phyloP scores from a whole-genome alignment of 2,888 invertebrate genomes.

The Ichneumon xanthorius region DNA sequence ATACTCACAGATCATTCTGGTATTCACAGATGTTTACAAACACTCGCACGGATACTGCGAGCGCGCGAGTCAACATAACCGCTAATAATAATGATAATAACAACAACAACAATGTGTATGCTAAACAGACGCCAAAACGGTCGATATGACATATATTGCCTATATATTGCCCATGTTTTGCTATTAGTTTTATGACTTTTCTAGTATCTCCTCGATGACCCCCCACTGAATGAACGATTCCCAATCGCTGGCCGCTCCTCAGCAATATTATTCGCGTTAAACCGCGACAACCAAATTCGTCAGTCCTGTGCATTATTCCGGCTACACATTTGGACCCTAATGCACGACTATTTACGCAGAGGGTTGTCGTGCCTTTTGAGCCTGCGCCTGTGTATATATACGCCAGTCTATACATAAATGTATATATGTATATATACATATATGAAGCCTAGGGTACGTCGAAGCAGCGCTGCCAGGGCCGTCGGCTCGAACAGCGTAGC shows the following conservation, averaged over 20 bases:
- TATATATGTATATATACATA: not conserved
- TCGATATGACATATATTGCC: not conserved
- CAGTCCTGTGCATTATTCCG: constrained; percentile 23
- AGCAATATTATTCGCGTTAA: constrained; percentile 23
- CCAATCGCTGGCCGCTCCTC: not conserved
- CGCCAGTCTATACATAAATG: not conserved
- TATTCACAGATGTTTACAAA: too few relatives aligned
- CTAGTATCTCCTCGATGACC: constrained; percentile 62
- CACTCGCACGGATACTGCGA: too few relatives aligned
- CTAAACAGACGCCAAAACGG: too few relatives aligned
- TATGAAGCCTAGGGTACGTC: constrained; percentile 12
- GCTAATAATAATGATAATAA: too few relatives aligned
- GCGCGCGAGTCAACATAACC: too few relatives aligned
- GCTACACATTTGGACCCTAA: constrained; percentile 44
- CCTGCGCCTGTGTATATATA: not conserved
- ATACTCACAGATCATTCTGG: too few relatives aligned
- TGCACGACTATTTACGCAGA: constrained; percentile 63
- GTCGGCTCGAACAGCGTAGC: constrained; percentile 18
- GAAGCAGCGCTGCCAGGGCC: not conserved
- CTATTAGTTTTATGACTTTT: not conserved
- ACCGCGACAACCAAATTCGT: constrained; percentile 44
- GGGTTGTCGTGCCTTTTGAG: constrained; percentile 61
- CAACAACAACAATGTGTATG: too few relatives aligned
- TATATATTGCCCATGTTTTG: not conserved
- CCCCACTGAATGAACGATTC: constrained; percentile 53